Base-by-base conservation (phyloP, 2,888 invertebrate genomes). In the Oxycera nigricornis region DNA sequence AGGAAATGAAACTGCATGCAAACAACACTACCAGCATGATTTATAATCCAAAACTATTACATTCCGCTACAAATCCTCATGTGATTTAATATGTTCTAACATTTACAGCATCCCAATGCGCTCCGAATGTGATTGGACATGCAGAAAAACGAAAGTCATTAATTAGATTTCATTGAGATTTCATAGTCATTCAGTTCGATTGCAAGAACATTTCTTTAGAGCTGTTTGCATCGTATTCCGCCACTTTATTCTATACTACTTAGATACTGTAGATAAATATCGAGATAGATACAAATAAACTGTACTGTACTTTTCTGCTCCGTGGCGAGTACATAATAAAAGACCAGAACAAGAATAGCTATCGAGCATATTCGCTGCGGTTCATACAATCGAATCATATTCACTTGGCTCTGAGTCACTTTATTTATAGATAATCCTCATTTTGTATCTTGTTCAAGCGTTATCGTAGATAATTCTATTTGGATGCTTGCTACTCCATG, bases 131-230 rank as follows among this genome's bases (percentile, higher is more conserved):
- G 46, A 70, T 70, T 52, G 55, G 55, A 70, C 70, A 39, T 65
- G 39, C 30, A 30, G 39, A 65, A 65, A 65, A 65, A 65, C 41
- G 65, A 65, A 65, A 65, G 24, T 39, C 65, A 65, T 65, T 28
- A 52, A 52, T 70, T 70, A 52, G 52, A 55, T 52, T 70, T 70
- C 70, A 70, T 70, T 70, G 70, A 70, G 70, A 70, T 70, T 70
- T 70, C 70, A 70, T 52, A 65, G 65, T 31, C 70, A 70, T 70
- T 70, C 52, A 70, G 55, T 14, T 2, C 52, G 55, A 65, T 65
- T 24, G 30, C 55, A n/a, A 7, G 17, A n/a, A n/a, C n/a, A n/a
- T 20, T 2, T 35, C 9, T 28, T 59, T 30, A n/a, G 28, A 28
- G 14, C 26, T 14, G 20, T 24, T 46, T 46, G n/a, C 46, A 46